Evolutionary conservation across 2,113 vertebrate genomes (phyloP), one percentile per base, ranked within the genome.

Genomic region (Eonycteris spelaea): DNA sequence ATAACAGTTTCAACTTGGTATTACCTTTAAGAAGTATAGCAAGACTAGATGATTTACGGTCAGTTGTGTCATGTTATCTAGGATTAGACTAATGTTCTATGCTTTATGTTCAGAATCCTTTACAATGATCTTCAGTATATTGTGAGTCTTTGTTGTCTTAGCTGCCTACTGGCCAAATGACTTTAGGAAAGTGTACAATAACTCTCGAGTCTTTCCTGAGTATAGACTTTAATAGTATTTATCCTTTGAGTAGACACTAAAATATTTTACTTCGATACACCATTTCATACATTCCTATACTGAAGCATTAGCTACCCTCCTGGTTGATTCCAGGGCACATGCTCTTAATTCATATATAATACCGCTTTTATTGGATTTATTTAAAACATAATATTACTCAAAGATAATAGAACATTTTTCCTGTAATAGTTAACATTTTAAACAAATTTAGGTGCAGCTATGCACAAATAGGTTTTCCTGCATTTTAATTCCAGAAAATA

Each of bases 401-500:
- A 61, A n/a, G n/a, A 28, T 70, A 68, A 73, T 7, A 28, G 19
- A 70, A 5, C 6, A 6, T 40, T 94, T 96, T 88, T 88, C 22
- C 51, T 57, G 3, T 65, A 86, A 84, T 30, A 70, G 24, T 35
- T 97, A 95, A 63, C 38, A 90, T 86, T 92, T 92, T 83, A 88
- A 35, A 9, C 63, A 59, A 33, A 63, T 38, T 71, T 90, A 43
- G 3, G 12, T n/a, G 43, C n/a, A 65, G 35, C 18, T 82, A 16
- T 59, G 67, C 84, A 22, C 19, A 90, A 86, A 67, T 16, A 24
- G 13, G 3, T 75, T n/a, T 79, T 86, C 22, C 7, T 63, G 7
- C 14, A 28, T 78, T 93, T 93, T 61, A 78, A 90, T 93, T 93
- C 48, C 48, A 95, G 77, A 77, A 94, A 96, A n/a, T 70, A 71